Conservation (phyloP, 2,888 invertebrate species). For the Lathronympha strigana region DNA sequence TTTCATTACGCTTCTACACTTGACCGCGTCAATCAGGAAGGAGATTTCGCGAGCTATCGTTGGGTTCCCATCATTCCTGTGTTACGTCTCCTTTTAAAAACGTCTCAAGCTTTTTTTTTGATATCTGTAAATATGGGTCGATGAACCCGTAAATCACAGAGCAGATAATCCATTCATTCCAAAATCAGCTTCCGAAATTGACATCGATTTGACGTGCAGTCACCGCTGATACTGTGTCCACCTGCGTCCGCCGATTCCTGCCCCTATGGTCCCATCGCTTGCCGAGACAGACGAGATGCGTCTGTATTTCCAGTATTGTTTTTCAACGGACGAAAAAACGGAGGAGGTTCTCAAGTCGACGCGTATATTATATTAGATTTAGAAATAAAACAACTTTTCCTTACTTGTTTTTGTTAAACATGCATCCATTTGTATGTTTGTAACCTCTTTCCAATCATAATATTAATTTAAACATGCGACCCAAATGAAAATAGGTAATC, state of each 20-base stretch:
- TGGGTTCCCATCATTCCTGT: no score
- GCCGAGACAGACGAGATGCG: background rate
- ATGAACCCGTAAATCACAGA: conserved; percentile 26
- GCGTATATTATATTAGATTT: no score
- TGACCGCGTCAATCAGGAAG: no score
- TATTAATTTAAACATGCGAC: no score
- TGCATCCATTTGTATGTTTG: no score
- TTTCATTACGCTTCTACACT: background rate
- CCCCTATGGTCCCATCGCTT: background rate
- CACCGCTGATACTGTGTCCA: conserved; percentile 55
- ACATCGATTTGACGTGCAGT: conserved; percentile 34
- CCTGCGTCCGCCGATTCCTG: conserved; percentile 71
- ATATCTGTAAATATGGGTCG: conserved; percentile 13
- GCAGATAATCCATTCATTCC: conserved; percentile 30
- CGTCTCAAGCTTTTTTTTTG: background rate
- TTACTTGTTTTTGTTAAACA: no score
- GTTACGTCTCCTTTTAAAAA: background rate
- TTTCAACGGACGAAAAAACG: no score
- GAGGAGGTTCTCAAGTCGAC: no score
- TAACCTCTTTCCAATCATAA: no score
- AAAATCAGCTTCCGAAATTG: conserved; percentile 37
- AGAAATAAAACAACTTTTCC: no score
- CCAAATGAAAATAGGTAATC: background rate
- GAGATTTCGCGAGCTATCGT: no score
- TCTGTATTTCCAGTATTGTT: no score